A percentile compares a stretch with the other conserved stretches of the same genome.
Conservation (phyloP, 2,797 vertebrate species). For the Pygocentrus nattereri region DNA sequence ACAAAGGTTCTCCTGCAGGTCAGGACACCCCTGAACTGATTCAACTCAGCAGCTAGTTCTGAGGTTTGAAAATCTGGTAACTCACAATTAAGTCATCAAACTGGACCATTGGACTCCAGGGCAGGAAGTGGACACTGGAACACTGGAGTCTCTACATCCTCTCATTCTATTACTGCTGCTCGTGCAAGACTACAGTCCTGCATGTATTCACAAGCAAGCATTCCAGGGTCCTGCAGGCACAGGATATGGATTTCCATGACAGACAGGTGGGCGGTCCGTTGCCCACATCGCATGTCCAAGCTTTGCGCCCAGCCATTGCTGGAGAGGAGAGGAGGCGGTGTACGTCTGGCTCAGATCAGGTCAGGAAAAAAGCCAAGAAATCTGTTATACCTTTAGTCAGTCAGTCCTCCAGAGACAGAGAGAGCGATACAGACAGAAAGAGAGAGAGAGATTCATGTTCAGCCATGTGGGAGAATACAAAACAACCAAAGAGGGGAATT, state of each 20-base stretch:
- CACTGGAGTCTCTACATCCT: not conserved
- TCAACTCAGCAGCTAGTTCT: no score
- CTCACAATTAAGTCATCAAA: no score
- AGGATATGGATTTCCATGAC: slow-evolving; percentile 20
- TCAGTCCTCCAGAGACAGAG: slow-evolving; percentile 62
- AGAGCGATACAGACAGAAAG: slow-evolving; percentile 29
- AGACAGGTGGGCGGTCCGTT: slow-evolving; percentile 26
- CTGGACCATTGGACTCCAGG: no score
- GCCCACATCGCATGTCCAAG: slow-evolving; percentile 1
- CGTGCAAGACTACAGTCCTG: not conserved
- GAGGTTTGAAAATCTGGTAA: no score
- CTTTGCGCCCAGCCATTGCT: not conserved
- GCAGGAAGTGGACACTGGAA: no score
- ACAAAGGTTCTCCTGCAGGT: no score
- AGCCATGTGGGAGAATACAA: slow-evolving; percentile 6
- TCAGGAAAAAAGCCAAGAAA: slow-evolving; percentile 64
- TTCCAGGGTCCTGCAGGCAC: not conserved
- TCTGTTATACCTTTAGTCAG: slow-evolving; percentile 66
- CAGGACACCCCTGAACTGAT: no score
- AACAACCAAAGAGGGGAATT: slow-evolving; percentile 17
- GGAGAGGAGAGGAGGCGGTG: not conserved
- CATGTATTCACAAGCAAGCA: slow-evolving; percentile 4
- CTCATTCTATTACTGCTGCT: not conserved
- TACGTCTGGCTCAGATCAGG: slow-evolving; percentile 45
- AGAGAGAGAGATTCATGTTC: slow-evolving; percentile 38